Evolutionary conservation across 1,140 invertebrate species (phyloP).

Genomic region (Dreissena rostriformis): DNA sequence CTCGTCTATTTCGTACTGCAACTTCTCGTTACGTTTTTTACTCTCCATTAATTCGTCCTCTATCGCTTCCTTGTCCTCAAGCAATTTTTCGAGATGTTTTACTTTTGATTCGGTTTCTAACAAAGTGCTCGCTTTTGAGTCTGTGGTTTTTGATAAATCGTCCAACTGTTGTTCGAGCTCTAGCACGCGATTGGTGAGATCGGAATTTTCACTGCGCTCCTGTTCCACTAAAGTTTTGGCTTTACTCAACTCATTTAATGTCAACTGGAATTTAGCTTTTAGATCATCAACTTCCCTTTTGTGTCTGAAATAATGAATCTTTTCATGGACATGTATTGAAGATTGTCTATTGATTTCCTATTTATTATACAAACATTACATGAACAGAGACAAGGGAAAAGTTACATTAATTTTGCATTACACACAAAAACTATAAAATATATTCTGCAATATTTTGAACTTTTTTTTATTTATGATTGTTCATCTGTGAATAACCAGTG

Average conservation of each 20-base stretch:
- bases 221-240: conserved; percentile 64
- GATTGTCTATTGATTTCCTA: too few species aligned
- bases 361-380: too few species aligned
- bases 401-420: too few species aligned
- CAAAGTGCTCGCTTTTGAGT: conserved; percentile 46
- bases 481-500: too few species aligned
- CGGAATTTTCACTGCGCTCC: conserved; percentile 51
- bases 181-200: conserved; percentile 33
- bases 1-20: conserved; percentile 62
- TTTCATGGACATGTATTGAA: too few species aligned
- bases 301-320: conserved; percentile 58
- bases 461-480: too few species aligned
- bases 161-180: conserved; percentile 57
- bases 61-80: conserved; percentile 63
- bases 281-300: conserved; percentile 72
- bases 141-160: conserved; percentile 23
- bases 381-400: neutral
- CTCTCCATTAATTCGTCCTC: conserved; percentile 67
- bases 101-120: conserved; percentile 65
- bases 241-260: conserved; percentile 71
- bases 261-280: conserved; percentile 73
- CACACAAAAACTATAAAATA: too few species aligned
- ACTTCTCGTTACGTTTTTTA: conserved; percentile 53
- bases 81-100: conserved; percentile 61
- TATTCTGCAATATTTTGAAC: too few species aligned